Conservation (phyloP, 1,140 invertebrate species). For the Ectropis grisescens region DNA sequence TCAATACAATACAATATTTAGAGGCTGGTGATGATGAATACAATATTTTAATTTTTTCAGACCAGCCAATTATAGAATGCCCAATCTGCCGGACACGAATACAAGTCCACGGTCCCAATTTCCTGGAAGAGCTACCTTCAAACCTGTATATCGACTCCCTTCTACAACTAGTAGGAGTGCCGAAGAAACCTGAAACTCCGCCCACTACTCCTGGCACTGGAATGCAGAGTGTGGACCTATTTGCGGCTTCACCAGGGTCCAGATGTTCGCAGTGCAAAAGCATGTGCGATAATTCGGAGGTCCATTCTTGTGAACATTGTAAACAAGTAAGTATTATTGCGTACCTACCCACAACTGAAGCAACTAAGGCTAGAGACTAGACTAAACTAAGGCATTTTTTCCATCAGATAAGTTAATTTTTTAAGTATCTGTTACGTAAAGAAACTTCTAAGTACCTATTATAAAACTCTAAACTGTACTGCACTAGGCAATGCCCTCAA, state of each 20-base stretch:
- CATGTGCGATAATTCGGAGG: constrained; percentile 45
- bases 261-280: constrained; percentile 63
- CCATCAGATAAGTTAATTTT: too few relatives aligned
- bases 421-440: too few relatives aligned
- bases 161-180: constrained; percentile 53
- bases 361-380: too few relatives aligned
- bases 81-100: constrained; percentile 48
- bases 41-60: too few relatives aligned
- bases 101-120: constrained; percentile 40
- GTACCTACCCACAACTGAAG: too few relatives aligned
- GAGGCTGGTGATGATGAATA: too few relatives aligned
- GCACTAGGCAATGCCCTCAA: too few relatives aligned
- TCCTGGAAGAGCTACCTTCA: constrained; percentile 66
- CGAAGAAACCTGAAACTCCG: constrained; percentile 16
- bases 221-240: constrained; percentile 30
- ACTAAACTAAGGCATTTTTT: too few relatives aligned
- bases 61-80: constrained; percentile 40
- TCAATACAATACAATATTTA: too few relatives aligned
- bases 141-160: constrained; percentile 73
- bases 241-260: constrained; percentile 29
- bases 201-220: constrained; percentile 18
- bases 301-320: constrained; percentile 70
- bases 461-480: too few relatives aligned
- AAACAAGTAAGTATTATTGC: constrained; percentile 64
- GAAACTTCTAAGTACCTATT: too few relatives aligned